A percentile compares a stretch with the other conserved stretches of the same genome.
Evolutionary conservation across 64 coral and sea anemone species (phyloP).

Genomic region (Actinia tenebrosa): DNA sequence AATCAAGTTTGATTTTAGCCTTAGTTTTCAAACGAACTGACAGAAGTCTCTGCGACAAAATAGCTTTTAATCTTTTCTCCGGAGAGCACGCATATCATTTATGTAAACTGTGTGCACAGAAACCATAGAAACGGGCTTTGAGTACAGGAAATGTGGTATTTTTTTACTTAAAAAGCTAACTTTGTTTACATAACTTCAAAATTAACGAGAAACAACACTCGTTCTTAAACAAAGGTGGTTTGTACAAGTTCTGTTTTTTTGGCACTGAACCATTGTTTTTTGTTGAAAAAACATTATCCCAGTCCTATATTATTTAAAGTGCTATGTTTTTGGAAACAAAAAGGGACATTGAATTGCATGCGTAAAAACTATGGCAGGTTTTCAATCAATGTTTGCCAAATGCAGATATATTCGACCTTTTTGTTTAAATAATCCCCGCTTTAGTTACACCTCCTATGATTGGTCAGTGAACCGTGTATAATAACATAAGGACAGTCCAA

Average conservation of each 20-base stretch:
- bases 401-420: constrained; percentile 11
- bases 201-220: background rate
- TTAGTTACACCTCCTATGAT: constrained; percentile 24
- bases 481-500: background rate
- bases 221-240: background rate
- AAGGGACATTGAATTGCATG: background rate
- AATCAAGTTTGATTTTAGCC: background rate
- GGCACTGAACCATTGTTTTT: background rate
- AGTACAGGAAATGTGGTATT: constrained; percentile 1
- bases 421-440: constrained; percentile 29
- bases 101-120: background rate
- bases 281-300: background rate
- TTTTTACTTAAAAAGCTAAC: background rate
- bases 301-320: constrained; percentile 3
- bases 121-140: background rate
- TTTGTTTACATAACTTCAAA: constrained; percentile 9
- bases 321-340: constrained; percentile 6
- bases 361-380: constrained; percentile 6
- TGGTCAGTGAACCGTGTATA: background rate
- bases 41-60: background rate
- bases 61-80: background rate
- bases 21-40: background rate
- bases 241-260: background rate
- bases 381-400: constrained; percentile 12
- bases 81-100: background rate